phyloP scores from a whole-genome alignment of 2,888 invertebrate species.

The Exocentrus adspersus region DNA sequence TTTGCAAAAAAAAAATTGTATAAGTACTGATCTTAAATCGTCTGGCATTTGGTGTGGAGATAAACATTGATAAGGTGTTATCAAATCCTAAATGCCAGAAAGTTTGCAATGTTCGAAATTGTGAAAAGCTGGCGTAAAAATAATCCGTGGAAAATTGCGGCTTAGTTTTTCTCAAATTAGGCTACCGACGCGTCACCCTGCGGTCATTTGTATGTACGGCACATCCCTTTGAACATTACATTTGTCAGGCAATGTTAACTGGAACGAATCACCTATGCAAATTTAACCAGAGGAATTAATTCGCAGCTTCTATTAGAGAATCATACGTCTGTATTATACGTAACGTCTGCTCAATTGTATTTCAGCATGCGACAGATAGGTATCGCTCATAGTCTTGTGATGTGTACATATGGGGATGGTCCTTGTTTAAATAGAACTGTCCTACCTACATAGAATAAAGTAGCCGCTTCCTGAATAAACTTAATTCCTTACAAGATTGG shows the following conservation, averaged over 20 bases:
- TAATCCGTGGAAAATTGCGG: not conserved
- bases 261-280: constrained; percentile 14
- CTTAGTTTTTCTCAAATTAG: constrained; percentile 1
- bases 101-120: no score
- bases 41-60: no score
- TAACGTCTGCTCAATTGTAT: not conserved
- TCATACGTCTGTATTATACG: constrained; percentile 3
- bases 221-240: constrained; percentile 8
- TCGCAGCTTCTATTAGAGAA: not conserved
- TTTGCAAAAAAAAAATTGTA: no score
- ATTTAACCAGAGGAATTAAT: constrained; percentile 17
- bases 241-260: constrained; percentile 15
- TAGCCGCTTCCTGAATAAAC: no score
- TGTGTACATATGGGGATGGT: no score
- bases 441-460: no score
- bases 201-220: constrained; percentile 16
- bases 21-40: no score
- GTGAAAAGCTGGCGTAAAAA: no score
- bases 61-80: no score
- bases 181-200: not conserved
- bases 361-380: not conserved
- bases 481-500: no score
- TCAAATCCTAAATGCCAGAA: no score
- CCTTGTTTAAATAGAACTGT: no score
- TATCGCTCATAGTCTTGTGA: not conserved